Evolutionary conservation across 2,888 invertebrate genomes (phyloP).

Genomic region (Amphimallon solstitiale): DNA sequence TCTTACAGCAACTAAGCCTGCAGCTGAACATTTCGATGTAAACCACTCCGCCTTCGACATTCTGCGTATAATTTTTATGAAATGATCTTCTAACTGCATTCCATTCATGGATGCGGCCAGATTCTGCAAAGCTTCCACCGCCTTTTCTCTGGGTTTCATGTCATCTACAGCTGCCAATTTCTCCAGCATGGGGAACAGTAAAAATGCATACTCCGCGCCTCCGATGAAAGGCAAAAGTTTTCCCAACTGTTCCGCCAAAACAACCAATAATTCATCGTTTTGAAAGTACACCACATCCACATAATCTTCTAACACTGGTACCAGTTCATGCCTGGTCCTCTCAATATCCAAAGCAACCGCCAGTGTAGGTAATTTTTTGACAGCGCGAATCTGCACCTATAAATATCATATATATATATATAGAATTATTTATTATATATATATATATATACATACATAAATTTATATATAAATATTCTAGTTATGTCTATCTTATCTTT

Average conservation of each 20-base stretch:
- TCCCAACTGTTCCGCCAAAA: conserved; percentile 55
- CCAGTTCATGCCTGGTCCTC: conserved; percentile 53
- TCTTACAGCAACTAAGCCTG: conserved; percentile 43
- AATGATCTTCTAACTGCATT: conserved; percentile 50
- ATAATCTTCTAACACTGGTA: conserved; percentile 53
- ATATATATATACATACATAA: not conserved
- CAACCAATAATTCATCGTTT: conserved; percentile 55
- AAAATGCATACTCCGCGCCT: conserved; percentile 52
- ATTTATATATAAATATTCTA: too few relatives aligned
- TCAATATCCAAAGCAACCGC: conserved; percentile 54
- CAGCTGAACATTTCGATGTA: conserved; percentile 44
- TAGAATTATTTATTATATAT: not conserved
- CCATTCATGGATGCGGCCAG: conserved; percentile 49
- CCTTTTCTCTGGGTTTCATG: conserved; percentile 53
- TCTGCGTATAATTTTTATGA: conserved; percentile 51
- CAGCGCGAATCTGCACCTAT: conserved; percentile 63
- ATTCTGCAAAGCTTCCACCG: conserved; percentile 52
- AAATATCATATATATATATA: conserved; percentile 45
- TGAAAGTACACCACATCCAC: conserved; percentile 50
- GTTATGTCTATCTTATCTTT: too few relatives aligned
- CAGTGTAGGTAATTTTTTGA: conserved; percentile 52
- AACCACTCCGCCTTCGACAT: conserved; percentile 51
- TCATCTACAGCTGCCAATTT: conserved; percentile 57
- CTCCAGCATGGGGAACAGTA: conserved; percentile 54
- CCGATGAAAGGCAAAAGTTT: conserved; percentile 56